phyloP scores from a whole-genome alignment of 2,113 vertebrate species.

The Rhipidura dahli region DNA sequence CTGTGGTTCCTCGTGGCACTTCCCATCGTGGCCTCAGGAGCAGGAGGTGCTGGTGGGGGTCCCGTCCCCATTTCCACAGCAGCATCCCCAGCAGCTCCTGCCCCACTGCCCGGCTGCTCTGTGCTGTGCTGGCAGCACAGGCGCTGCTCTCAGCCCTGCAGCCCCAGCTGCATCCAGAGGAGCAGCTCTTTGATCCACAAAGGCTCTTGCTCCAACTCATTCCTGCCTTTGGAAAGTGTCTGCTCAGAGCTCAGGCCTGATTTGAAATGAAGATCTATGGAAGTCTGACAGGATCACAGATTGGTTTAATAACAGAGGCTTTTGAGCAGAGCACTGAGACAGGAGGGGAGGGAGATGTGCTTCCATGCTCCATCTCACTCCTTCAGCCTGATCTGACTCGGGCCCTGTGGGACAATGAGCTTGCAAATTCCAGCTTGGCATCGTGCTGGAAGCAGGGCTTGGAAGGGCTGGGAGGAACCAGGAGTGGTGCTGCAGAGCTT shows the following conservation, averaged over 20 bases:
- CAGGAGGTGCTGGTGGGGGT: not conserved
- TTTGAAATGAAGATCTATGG: slow-evolving; percentile 17
- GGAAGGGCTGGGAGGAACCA: not conserved
- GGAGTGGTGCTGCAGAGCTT: not conserved
- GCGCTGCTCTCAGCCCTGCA: not conserved
- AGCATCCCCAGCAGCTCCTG: not conserved
- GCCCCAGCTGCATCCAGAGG: not conserved
- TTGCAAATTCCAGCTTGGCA: not conserved
- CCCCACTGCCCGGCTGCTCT: not conserved
- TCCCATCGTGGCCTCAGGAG: fast-evolving
- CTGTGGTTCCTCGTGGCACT: not conserved
- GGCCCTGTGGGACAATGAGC: not conserved
- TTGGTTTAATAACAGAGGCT: slow-evolving; percentile 35
- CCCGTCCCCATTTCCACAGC: not conserved
- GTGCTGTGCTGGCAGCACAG: not conserved
- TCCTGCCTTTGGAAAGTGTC: not conserved
- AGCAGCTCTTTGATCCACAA: not conserved
- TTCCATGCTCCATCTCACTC: not conserved
- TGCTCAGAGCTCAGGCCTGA: not conserved
- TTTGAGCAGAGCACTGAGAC: not conserved
- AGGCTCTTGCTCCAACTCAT: not conserved
- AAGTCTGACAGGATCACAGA: slow-evolving; percentile 45
- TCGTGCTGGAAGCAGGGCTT: not conserved
- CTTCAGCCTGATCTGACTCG: not conserved
- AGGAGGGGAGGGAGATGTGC: not conserved